Evolutionary conservation across 2,113 vertebrate species (phyloP), one percentile per base, ranked within the genome.

Genomic region (Phylloscopus whistleri): DNA sequence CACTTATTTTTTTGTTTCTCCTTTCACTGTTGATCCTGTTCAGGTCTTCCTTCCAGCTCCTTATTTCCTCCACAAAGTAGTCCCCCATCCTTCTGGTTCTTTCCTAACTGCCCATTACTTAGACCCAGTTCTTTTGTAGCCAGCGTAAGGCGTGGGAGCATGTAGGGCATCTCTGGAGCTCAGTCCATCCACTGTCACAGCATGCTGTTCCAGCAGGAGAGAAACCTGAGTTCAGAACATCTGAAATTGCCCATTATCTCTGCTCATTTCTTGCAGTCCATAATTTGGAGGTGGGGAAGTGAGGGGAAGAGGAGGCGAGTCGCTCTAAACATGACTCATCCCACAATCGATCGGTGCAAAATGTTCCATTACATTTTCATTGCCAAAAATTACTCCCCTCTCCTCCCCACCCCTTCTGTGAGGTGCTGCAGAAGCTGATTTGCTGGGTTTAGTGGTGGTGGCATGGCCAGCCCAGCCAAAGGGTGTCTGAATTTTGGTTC

Each of bases 231-330:
- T 74, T 90, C 55, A 75, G 72, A 92, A 77, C 35, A 60, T 92
- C 60, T 92, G 64, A 95, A 96, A 92, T 96, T 88, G 85, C 64
- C 83, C 56, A 72, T 96, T 95, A 89, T 92, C 85, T 92, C 1
- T 2, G 44, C 52, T 93, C 28, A 52, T 94, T 95, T 94, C 68
- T 96, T 94, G 66, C 49, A 90, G 94, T 58, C 94, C 79, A 30
- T 96, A 96, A 90, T 95, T 94, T 95, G 64, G 56, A 59, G 64
- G 85, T 69, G 90, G 73, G 37, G 39, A 94, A 81, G 51, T 4
- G 7, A 93, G 56, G 64, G 69, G 59, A 89, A 95, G 89, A 95
- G 67, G 70, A 90, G 94, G 51, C 9, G 13, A 95, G 41, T 93
- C 4, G 8, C 51, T 96, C 70, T 82, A 79, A 85, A 70, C 70